These are phyloP conservation scores for Neomorphus geoffroyi DNA, from an alignment of 2,797 vertebrate genomes.

Conservation along the genomic window DNA sequence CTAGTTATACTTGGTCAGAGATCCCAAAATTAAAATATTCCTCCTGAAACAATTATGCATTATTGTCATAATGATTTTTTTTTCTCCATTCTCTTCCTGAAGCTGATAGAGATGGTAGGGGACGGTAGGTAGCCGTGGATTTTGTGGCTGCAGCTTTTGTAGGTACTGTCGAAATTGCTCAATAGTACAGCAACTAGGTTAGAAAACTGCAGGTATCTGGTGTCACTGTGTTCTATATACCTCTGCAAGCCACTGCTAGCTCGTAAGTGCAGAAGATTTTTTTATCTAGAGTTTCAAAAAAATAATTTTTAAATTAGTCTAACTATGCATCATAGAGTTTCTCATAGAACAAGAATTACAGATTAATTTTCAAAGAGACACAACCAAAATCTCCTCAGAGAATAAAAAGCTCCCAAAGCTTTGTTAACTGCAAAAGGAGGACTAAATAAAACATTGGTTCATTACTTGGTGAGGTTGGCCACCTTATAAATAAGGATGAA, in stretches of 20 bases:
- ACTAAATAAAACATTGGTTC: background rate
- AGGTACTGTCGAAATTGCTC: background rate
- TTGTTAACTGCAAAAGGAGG: background rate
- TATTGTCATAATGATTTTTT: background rate
- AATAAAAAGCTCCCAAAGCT: too few species aligned
- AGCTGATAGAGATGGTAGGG: background rate
- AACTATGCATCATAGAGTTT: background rate
- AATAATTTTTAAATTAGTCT: background rate
- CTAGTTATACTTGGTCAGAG: background rate
- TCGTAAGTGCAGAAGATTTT: fast-evolving
- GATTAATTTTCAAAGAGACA: background rate
- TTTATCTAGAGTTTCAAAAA: background rate
- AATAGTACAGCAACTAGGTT: background rate
- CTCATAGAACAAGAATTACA: background rate
- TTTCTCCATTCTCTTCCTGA: background rate
- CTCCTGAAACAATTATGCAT: background rate
- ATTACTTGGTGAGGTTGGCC: background rate
- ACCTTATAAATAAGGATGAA: background rate
- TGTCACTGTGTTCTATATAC: background rate
- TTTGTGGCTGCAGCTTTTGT: background rate
- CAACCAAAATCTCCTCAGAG: background rate
- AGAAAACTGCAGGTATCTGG: background rate
- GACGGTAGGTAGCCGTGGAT: background rate
- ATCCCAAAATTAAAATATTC: background rate
- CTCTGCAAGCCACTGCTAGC: background rate